These are phyloP conservation scores for Metacarcinus magister DNA, from an alignment of 2,888 invertebrate genomes.

Conservation along the genomic window DNA sequence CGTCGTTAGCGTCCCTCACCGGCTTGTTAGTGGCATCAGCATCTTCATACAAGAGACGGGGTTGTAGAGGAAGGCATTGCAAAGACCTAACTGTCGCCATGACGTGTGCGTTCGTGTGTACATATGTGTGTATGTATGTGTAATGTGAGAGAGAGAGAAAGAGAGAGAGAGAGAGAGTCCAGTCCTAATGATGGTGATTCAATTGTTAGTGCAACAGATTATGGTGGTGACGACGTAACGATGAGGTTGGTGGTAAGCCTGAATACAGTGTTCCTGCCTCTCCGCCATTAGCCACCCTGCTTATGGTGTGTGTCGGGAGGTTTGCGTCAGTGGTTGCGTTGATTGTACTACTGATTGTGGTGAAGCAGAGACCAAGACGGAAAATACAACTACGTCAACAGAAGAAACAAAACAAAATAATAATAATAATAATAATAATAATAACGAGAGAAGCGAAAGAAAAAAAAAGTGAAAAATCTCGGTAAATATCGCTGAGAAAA, in stretches of 20 bases:
- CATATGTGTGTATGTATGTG: neutral
- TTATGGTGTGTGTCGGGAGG: slow-evolving; percentile 36
- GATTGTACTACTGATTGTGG: slow-evolving; percentile 44
- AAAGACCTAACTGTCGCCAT: slow-evolving; percentile 31
- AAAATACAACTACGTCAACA: neutral
- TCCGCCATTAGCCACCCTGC: slow-evolving; percentile 29
- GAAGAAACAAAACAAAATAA: neutral
- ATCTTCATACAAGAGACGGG: slow-evolving; percentile 60
- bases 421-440: slow-evolving; percentile 37
- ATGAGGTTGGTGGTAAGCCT: neutral
- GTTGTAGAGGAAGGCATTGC: neutral
- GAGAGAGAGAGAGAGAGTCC: neutral
- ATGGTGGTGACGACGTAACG: slow-evolving; percentile 53
- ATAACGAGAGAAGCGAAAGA: neutral
- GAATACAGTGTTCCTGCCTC: slow-evolving; percentile 11
- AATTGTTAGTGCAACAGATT: slow-evolving; percentile 59
- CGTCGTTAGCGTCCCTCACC: slow-evolving; percentile 65
- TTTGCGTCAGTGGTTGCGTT: slow-evolving; percentile 34
- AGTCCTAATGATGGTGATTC: slow-evolving; percentile 66
- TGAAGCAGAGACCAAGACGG: neutral
- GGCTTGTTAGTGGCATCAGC: slow-evolving; percentile 69
- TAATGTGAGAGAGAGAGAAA: neutral
- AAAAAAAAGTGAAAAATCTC: neutral
- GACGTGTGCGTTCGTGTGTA: slow-evolving; percentile 32
- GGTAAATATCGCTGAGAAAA: no score